These are phyloP conservation scores for Phoxinus phoxinus DNA, from an alignment of 2,113 vertebrate genomes.

Conservation along the genomic window DNA sequence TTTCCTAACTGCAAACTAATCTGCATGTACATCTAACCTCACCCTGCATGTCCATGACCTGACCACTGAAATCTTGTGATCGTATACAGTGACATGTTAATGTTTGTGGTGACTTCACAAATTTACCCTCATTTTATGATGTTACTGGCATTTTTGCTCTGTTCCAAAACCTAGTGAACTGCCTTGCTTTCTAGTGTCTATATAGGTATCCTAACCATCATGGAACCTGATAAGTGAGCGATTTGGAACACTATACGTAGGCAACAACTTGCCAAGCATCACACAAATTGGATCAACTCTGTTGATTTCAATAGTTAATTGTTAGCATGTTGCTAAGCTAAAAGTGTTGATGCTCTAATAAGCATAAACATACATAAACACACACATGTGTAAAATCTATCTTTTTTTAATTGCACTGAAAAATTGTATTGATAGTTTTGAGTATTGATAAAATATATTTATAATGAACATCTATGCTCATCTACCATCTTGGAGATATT, in stretches of 20 bases:
- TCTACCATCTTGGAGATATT: no score
- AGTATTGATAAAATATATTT: not conserved
- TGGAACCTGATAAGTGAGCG: not conserved
- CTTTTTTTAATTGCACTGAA: not conserved
- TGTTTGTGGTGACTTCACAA: slow-evolving; percentile 19
- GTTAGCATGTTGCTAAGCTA: not conserved
- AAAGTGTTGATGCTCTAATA: not conserved
- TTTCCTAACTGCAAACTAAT: slow-evolving; percentile 2
- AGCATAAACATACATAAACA: not conserved
- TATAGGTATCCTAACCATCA: not conserved
- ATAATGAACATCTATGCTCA: not conserved
- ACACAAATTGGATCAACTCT: not conserved
- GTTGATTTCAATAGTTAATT: not conserved
- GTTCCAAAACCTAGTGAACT: not conserved
- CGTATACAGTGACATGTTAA: not conserved
- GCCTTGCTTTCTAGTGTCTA: not conserved
- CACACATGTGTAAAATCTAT: not conserved
- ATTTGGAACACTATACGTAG: not conserved
- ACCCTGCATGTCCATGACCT: slow-evolving; percentile 50
- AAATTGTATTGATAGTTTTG: not conserved
- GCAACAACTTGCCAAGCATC: not conserved
- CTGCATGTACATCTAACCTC: slow-evolving; percentile 50
- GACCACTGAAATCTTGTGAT: slow-evolving; percentile 29
- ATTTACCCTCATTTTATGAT: not conserved
- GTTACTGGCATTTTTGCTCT: not conserved